Evolutionary conservation across 2,113 vertebrate species (phyloP), one percentile per base, ranked within the genome.

Genomic region (Illadopsis cleaveri): DNA sequence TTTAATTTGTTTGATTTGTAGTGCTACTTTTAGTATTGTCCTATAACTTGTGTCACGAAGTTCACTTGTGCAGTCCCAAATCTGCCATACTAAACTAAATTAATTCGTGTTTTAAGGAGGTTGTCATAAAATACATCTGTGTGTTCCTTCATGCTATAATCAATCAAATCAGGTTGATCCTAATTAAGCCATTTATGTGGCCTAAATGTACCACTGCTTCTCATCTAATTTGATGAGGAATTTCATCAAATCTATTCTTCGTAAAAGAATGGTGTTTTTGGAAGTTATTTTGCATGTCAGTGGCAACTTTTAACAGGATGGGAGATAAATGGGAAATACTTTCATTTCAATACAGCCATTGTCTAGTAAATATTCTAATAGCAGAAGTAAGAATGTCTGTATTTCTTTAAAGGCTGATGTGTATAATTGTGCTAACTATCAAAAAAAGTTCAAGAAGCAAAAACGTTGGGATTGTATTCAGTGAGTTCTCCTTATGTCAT

Each of bases 21-120:
- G 93, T 82, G 90, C 71, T 90, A 72, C 44, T 94, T 96, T 84
- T 82, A 81, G 87, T 91, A 37, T 70, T 45, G 82, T 86, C 51
- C 80, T 97, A 92, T 50, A 65, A 7, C 53, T 56, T 68, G 56
- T 85, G 66, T 75, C 51, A 70, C 8, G 31, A 70, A 93, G 16
- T 90, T 95, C 50, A 70, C 53, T 93, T 94, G 54, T 42, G 25
- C 65, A 85, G 72, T 90, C 56, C 24, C 33, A 38, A 70, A 89
- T 95, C 70, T 92, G 54, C 38, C 33, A 31, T 89, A 44, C 19
- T 91, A 72, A 69, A 86, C 65, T 73, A 57, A 91, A 78, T 89
- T 68, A 27, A 17, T 82, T 91, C 78, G 25, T 47, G 18, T 80
- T 82, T 93, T 92, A 82, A 9, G 85, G 72, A 82, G 19, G 45